These are phyloP conservation scores for Poecilia wingei DNA, from an alignment of 2,797 vertebrate species.

Conservation along the genomic window DNA sequence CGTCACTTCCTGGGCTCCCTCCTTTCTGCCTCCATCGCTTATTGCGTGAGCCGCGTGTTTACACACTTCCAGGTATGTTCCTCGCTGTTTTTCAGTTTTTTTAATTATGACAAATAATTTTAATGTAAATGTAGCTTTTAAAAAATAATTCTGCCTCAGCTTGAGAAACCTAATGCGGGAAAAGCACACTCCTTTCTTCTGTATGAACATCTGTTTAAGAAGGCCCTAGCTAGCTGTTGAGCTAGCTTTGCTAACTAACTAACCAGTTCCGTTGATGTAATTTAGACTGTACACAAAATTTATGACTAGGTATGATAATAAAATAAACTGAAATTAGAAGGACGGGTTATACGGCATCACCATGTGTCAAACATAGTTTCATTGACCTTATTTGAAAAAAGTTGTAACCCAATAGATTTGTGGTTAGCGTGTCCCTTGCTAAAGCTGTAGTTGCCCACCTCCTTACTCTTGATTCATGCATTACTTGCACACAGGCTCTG, in stretches of 20 bases:
- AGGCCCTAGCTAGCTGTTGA: constrained; percentile 55
- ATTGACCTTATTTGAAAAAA: not conserved
- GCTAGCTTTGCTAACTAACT: constrained; percentile 42
- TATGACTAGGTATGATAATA: not conserved
- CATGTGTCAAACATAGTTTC: not conserved
- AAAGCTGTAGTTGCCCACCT: constrained; percentile 3
- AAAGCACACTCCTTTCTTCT: not conserved
- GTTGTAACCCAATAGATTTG: not conserved
- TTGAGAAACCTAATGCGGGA: rapidly evolving
- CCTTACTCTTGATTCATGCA: not conserved
- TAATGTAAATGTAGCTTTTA: no score
- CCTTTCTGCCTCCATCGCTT: constrained; percentile 53
- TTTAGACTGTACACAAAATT: not conserved
- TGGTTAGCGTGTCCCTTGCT: not conserved
- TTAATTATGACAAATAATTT: not conserved
- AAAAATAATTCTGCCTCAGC: rapidly evolving
- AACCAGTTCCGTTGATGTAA: constrained; percentile 7
- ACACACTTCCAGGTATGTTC: constrained; percentile 73
- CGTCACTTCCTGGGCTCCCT: constrained; percentile 62
- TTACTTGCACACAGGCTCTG: constrained; percentile 16
- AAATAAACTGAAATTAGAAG: not conserved
- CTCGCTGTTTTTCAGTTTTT: constrained; percentile 1
- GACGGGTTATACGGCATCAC: not conserved
- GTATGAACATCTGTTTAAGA: not conserved
- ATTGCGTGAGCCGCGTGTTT: constrained; percentile 72